Conservation (phyloP, 2,113 vertebrate species). For the Nesogale talazaci region DNA sequence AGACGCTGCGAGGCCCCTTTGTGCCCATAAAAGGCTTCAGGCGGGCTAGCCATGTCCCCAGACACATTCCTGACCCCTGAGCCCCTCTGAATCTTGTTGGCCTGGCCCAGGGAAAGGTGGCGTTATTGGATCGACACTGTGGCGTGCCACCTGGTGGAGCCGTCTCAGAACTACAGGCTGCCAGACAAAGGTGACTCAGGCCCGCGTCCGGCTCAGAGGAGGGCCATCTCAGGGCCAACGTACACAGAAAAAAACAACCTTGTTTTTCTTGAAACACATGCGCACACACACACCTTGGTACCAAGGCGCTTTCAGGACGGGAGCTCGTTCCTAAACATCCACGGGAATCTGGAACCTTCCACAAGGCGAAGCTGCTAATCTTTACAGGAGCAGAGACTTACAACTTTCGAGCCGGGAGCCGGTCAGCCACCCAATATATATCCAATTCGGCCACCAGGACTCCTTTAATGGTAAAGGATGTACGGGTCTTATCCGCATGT, state of each 20-base stretch:
- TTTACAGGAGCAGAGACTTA: no score
- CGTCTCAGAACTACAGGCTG: not conserved
- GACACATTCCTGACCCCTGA: not conserved
- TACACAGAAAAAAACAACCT: not conserved
- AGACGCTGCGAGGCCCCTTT: not conserved
- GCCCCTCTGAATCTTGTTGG: no score
- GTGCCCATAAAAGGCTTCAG: conserved; percentile 47
- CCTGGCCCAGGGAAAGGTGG: rapidly evolving
- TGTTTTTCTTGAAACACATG: not conserved
- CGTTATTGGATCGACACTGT: rapidly evolving
- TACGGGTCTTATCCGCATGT: not conserved
- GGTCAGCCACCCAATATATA: no score
- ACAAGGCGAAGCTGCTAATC: no score
- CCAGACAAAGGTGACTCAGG: not conserved
- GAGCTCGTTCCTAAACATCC: not conserved
- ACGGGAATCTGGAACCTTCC: not conserved
- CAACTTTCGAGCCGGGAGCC: no score
- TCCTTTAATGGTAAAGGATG: not conserved
- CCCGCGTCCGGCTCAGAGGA: rapidly evolving
- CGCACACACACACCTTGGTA: no score
- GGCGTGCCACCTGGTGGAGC: not conserved
- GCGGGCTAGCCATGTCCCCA: not conserved
- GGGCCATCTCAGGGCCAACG: rapidly evolving
- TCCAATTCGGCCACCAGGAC: no score
- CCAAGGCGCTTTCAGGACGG: not conserved